Base-by-base conservation (phyloP, 2,888 invertebrate genomes). In the Scaptodrosophila latifasciaeformis region DNA sequence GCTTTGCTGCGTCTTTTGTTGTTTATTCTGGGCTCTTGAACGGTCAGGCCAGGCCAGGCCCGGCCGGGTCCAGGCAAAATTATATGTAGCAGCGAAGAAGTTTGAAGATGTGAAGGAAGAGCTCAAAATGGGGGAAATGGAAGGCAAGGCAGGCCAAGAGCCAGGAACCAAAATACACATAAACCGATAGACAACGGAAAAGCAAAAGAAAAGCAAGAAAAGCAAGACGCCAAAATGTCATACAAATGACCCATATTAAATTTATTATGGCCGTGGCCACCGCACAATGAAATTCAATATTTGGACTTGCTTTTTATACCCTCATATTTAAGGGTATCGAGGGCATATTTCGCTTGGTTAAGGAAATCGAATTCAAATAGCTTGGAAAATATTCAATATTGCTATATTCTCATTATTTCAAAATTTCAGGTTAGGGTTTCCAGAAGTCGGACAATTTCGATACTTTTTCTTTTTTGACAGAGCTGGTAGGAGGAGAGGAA, bases 221-320 rank as follows among this genome's bases (percentile, higher is more conserved):
- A 35, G 39, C 43, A 19, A 37, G 35, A 42, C 60, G 57, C 60
- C 63, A 65, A 54, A 77, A 77, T 75, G 81, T 75, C 75, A 75
- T 80, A 78, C 71, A 75, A 74, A 78, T 75, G 78, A 80, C 75
- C 75, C 81, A 77, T 80, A 80, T 78, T 75, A 80, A 75, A 75
- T 80, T 75, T 80, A 80, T 80, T 80, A 74, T 67, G 70, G 67
- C 71, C 50, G 44, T 54, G 59, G 62, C 61, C 74, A 70, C 67
- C 65, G 65, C 57, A 65, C 65, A 78, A 78, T 75, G 81, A 80
- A 80, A 75, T 80, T 70, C 81, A 75, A 74, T 74, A 70, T 75
- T 17, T 34, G 34, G 34, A 34, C 34, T 7, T 34, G 34, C n/a
- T n/a, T n/a, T n/a, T n/a, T n/a, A n/a, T n/a, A n/a, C n/a, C n/a